phyloP scores from a whole-genome alignment of 2,888 invertebrate genomes.

The Melolontha melolontha region DNA sequence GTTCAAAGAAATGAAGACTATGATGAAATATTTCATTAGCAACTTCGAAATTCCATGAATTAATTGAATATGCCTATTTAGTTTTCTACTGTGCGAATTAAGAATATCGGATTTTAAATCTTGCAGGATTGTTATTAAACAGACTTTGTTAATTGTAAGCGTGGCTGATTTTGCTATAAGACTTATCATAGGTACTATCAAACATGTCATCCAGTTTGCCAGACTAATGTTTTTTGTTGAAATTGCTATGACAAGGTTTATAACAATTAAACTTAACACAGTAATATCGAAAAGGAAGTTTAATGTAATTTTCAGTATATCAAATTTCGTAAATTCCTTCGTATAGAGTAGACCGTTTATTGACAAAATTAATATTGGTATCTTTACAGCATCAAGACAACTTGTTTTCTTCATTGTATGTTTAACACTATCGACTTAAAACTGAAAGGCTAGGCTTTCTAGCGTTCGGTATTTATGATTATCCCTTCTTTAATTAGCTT shows the following conservation, averaged over 20 bases:
- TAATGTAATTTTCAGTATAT: neutral
- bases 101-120: conserved; percentile 13
- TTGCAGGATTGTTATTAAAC: no score
- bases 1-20: neutral
- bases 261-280: neutral
- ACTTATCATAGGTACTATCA: neutral
- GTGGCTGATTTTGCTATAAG: no score
- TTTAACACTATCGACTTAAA: neutral
- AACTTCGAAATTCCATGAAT: neutral
- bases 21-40: neutral
- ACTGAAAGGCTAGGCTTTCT: no score
- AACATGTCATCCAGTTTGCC: neutral
- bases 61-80: neutral
- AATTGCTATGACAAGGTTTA: neutral
- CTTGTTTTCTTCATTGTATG: neutral
- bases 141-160: neutral
- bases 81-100: neutral
- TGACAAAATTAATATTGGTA: neutral
- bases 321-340: no score
- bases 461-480: no score
- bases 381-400: conserved; percentile 1
- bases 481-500: no score
- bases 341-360: neutral
- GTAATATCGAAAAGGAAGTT: no score
- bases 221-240: neutral